Base-by-base conservation (phyloP, 1,140 invertebrate species). In the Scaptodrosophila lebanonensis region DNA sequence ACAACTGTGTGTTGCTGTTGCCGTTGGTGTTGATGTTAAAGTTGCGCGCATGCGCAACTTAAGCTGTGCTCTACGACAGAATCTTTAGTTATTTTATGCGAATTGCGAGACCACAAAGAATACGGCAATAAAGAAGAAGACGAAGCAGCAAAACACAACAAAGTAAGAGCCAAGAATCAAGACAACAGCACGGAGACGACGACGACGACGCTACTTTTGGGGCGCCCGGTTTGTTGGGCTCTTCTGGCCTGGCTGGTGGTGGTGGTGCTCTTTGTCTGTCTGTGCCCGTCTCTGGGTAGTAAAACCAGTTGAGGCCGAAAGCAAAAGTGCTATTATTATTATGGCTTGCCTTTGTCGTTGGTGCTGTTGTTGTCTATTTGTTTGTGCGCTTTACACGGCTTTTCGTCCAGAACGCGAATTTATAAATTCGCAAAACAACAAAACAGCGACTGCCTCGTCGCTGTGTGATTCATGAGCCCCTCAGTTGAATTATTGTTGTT, bases 281-380 rank as follows among this genome's bases (percentile, higher is more conserved):
- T 47, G 40, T 63, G 43, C 42, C 42, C 36, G 48, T 57, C 58
- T 73, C 56, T 59, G 59, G 66, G 57, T 43, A 60, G 49, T 40
- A 68, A 76, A 83, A 84, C 77, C 77, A 83, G 77, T 83, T 83
- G 68, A 54, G 67, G 66, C 48, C 79, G 77, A 83, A 83, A 83
- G 77, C 79, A 83, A 83, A 83, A 83, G 77, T 83, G 82, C 69
- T 82, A 82, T 82, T 82, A 62, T 79, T 69, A 57, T 66, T 63
- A 56, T 47, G 56, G 18, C 32, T 48, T 56, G 56, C 68, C 44
- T 18, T 54, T 63, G 49, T 53, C 52, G 25, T 62, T 66, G 66
- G 20, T 63, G 53, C 25, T 48, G 36, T 29, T 51, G 35, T 40
- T 69, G 17, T 68, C 44, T 73, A 67, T 52, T 60, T 67, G 56